phyloP scores from a whole-genome alignment of 2,113 vertebrate genomes.

The Glaucidium brasilianum region DNA sequence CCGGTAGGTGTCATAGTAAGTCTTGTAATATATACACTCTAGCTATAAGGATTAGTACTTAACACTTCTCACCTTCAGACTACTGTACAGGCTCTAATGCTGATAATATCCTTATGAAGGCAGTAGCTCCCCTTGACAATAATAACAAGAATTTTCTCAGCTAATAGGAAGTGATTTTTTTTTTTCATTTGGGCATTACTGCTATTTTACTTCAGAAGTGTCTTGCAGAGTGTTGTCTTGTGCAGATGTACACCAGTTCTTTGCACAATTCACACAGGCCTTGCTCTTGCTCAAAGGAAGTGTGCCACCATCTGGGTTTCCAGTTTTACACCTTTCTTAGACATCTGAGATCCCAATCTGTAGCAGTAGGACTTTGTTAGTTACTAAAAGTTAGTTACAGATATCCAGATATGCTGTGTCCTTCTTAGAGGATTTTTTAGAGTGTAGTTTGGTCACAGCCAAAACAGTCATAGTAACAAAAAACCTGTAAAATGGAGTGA shows the following conservation, averaged over 20 bases:
- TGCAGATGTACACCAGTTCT: not conserved
- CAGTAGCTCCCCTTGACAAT: not conserved
- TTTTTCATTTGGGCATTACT: not conserved
- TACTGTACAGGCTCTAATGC: not conserved
- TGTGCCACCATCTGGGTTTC: not conserved
- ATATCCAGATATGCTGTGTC: not conserved
- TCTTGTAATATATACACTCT: not conserved
- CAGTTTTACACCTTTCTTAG: not conserved
- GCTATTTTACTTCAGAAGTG: not conserved
- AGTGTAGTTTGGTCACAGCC: not conserved
- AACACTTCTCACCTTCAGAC: not conserved
- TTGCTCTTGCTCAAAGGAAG: not conserved
- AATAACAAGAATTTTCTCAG: not conserved
- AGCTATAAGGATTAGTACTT: not conserved
- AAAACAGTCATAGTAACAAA: constrained; percentile 2
- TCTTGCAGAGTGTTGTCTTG: not conserved
- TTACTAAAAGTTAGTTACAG: not conserved
- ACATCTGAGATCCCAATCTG: not conserved
- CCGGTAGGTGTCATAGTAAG: constrained; percentile 31
- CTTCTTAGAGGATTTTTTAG: not conserved
- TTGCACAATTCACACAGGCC: not conserved
- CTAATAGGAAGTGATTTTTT: not conserved
- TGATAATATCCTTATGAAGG: not conserved
- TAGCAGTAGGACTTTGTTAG: not conserved
- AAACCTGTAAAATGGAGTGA: not conserved